Evolutionary conservation across 2,113 vertebrate species (phyloP), one percentile per base, ranked within the genome.

Genomic region (Eulacestoma nigropectus): DNA sequence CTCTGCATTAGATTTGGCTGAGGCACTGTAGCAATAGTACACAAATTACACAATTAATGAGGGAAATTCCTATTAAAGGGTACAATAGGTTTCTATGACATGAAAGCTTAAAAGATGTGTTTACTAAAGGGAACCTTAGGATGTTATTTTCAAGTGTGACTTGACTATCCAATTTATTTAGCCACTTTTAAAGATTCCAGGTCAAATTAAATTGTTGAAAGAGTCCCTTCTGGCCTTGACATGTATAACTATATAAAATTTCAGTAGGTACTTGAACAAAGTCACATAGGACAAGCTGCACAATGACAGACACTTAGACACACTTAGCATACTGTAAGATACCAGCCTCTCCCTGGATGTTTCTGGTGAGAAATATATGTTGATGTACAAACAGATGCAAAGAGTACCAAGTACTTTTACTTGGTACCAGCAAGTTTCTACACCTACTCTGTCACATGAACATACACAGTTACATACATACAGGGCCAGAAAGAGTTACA

Each of bases 81-180:
- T 62, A 29, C 60, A 65, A 37, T 50, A 65, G 27, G 29, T 74
- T 82, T 89, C 39, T 62, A 2, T 1, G 3, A 59, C 50, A 46
- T 67, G 62, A 85, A 77, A 76, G 14, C 50, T 89, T 88, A 35
- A 88, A 83, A 69, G 33, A 59, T 29, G 6, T 49, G 13, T 82
- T 94, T 83, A n/a, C 72, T 93, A 82, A 85, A 96, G 56, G 90
- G 82, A 75, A 88, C 72, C 30, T 74, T 79, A 80, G 39, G 42
- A 74, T 62, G 49, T 47, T 93, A n/a, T 82, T 93, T 95, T 87
- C 49, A 85, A 83, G 32, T 57, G 21, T 64, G 42, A 59, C 79
- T 91, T 87, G n/a, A 50, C 37, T 85, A 14, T 84, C 29, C 55
- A 59, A 90, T 94, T 91, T 87, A 57, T 93, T 69, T 90, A 86